phyloP scores from a whole-genome alignment of 2,797 vertebrate species.

The Amniataba percoides region DNA sequence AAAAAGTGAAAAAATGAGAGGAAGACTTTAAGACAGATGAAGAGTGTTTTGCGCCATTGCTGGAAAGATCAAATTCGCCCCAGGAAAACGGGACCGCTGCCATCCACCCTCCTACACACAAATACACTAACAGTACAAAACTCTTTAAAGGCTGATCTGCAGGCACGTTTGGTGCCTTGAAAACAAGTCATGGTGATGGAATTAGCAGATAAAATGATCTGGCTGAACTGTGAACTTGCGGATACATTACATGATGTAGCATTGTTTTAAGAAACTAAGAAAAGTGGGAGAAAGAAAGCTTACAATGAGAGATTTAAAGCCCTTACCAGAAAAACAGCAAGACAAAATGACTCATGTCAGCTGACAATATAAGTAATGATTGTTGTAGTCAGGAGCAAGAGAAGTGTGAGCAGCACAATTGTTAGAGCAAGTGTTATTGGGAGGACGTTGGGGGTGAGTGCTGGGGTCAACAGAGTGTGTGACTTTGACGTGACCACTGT shows the following conservation, averaged over 20 bases:
- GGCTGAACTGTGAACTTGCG: neutral
- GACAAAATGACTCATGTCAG: neutral
- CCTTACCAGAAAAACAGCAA: neutral
- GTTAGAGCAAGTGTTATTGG: neutral
- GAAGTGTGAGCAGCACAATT: neutral
- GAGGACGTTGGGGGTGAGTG: neutral
- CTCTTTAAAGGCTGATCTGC: conserved; percentile 40
- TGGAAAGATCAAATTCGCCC: conserved; percentile 63
- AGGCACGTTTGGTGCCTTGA: conserved; percentile 8
- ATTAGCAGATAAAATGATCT: conserved; percentile 1
- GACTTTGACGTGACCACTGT: conserved; percentile 2
- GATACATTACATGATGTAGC: neutral
- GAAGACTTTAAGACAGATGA: conserved; percentile 65
- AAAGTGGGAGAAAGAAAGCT: no score
- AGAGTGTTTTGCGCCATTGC: conserved; percentile 54
- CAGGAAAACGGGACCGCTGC: conserved; percentile 68
- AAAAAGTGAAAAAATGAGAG: conserved; percentile 54
- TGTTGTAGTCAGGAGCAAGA: neutral
- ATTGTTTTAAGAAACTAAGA: neutral
- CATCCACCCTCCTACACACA: conserved; percentile 70
- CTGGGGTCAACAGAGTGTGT: neutral
- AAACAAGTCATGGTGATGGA: conserved; percentile 23
- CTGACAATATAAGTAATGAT: neutral
- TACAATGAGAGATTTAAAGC: neutral
- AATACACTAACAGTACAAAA: conserved; percentile 45